phyloP scores from a whole-genome alignment of 2,113 vertebrate species.

The Psephotus haematonotus region DNA sequence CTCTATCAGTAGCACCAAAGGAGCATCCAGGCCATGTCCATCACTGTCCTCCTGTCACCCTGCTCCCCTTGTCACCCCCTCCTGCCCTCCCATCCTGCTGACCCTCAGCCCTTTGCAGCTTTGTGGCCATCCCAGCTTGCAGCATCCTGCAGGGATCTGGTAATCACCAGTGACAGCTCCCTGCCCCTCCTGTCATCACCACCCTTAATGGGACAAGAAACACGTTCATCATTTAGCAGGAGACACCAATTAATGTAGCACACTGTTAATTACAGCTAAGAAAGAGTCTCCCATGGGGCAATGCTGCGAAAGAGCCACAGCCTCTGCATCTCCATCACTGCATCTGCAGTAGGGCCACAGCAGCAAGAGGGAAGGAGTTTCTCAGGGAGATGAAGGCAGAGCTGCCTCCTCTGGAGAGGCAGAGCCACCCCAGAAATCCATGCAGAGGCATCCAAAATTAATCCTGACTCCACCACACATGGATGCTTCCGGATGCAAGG shows the following conservation, averaged over 20 bases:
- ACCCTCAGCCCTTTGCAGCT: neutral
- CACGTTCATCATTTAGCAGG: conserved; percentile 47
- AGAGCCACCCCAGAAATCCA: neutral
- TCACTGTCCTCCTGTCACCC: neutral
- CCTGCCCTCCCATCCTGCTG: neutral
- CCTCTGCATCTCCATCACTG: neutral
- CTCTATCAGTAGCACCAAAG: neutral
- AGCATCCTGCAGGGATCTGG: conserved; percentile 11
- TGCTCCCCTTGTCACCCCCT: neutral
- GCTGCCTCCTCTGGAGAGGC: neutral
- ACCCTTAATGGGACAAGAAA: conserved; percentile 20
- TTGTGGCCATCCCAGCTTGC: rapidly evolving
- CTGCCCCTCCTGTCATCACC: conserved; percentile 34
- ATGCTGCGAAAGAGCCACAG: rapidly evolving
- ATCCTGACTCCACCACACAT: neutral
- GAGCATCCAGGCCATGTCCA: neutral
- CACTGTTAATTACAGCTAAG: conserved; percentile 40
- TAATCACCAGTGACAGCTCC: conserved; percentile 37
- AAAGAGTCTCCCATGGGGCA: neutral
- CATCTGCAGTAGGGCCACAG: rapidly evolving
- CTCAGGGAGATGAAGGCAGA: neutral
- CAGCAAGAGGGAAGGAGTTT: neutral
- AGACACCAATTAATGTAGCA: conserved; percentile 35
- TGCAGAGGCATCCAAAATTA: neutral
- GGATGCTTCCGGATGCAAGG: rapidly evolving